A percentile compares a stretch with the other conserved stretches of the same genome.
These are phyloP conservation scores for Cherax destructor DNA, from an alignment of 1,140 invertebrate genomes.

Conservation along the genomic window DNA sequence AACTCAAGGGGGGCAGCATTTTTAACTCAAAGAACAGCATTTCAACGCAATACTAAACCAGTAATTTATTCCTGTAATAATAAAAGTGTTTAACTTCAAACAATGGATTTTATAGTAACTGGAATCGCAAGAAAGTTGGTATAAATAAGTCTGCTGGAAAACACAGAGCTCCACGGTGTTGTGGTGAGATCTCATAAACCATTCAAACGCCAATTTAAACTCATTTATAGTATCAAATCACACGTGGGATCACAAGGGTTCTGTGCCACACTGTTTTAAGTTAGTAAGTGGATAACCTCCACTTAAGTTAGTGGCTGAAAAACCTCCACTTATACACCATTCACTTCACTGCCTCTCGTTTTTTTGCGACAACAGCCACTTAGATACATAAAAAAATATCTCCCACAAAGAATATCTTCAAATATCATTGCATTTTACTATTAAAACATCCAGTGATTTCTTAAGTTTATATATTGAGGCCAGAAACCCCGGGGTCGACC, in stretches of 20 bases:
- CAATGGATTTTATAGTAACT: no score
- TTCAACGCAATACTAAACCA: no score
- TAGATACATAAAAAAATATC: no score
- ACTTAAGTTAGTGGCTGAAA: no score
- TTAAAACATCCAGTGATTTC: background rate
- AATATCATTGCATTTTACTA: background rate
- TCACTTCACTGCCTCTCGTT: no score
- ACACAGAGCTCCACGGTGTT: background rate
- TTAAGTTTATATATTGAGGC: background rate
- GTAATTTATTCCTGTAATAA: no score
- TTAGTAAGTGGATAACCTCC: no score
- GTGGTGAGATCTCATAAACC: background rate
- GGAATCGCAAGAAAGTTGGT: background rate
- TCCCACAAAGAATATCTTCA: background rate
- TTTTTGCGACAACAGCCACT: no score
- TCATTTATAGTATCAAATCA: background rate
- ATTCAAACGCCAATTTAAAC: background rate
- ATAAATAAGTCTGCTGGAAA: background rate
- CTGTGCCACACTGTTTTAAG: background rate
- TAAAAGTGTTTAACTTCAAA: no score
- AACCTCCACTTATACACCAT: no score
- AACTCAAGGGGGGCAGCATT: no score
- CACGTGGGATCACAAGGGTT: background rate
- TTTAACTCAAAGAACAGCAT: no score
- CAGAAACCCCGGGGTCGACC: background rate